Evolutionary conservation across 1,140 invertebrate species (phyloP), one percentile per base, ranked within the genome.

Genomic region (Drosophila equinoxialis): DNA sequence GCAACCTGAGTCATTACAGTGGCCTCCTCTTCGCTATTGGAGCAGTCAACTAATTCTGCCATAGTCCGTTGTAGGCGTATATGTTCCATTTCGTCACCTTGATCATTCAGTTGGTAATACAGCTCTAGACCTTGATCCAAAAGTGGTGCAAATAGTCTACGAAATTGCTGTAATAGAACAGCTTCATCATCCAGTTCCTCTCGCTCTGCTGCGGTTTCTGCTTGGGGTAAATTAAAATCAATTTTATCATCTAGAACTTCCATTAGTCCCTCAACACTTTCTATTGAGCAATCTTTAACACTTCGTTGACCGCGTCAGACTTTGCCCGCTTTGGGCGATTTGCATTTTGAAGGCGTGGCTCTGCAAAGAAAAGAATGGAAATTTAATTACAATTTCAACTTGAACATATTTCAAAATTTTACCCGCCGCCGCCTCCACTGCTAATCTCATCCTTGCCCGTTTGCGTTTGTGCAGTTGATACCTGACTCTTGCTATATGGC

Each of bases 241-340:
- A 82, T 65, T 66, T 67, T 65, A 69, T 82, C 67, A 39, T 89
- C 77, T 48, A 80, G 57, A 39, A 68, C 37, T 45, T 20, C 45
- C 20, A 30, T 59, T 66, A 72, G 67, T 54, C 57, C 39, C 55
- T 65, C 74, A 86, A 82, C 82, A 73, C 78, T 68, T 79, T 89
- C 70, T 68, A 89, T 92, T 92, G 91, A 92, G 91, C 91, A 92
- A 91, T 92, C 80, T 80, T 90, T 85, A 83, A 85, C 90, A 92
- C 90, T 92, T 92, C 91, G 91, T 84, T 91, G 77, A 74, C 77
- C 91, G 77, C 84, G 91, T 92, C 91, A 92, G 83, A 92, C 91
- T 79, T 90, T 91, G 73, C 91, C 91, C 74, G 45, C 45, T 51
- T 87, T 91, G 17, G 79, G 78, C 74, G 81, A 78, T 80, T 84